Evolutionary conservation across 2,797 vertebrate genomes (phyloP).

Genomic region (Centroberyx gerrardi): DNA sequence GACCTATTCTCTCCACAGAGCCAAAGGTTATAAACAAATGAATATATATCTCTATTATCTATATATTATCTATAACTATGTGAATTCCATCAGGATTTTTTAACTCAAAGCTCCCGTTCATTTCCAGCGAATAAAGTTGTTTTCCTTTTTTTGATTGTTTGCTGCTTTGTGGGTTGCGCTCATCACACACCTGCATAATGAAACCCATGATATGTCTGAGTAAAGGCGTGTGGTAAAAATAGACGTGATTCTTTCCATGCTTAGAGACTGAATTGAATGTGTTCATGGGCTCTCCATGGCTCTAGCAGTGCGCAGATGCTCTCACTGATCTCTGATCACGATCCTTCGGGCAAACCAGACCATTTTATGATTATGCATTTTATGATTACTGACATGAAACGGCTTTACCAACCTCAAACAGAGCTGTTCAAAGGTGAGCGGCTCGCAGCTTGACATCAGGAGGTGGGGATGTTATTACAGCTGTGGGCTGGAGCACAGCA

Average conservation of each 20-base stretch:
- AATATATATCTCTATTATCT: not conserved
- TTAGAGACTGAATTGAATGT: not conserved
- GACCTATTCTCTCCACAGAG: not conserved
- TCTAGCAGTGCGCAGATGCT: not conserved
- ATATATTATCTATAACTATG: no score
- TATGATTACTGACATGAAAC: constrained; percentile 73
- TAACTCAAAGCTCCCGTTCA: no score
- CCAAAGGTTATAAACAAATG: not conserved
- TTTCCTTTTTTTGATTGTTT: no score
- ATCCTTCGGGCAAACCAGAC: constrained; percentile 20
- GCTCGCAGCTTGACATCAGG: constrained; percentile 64
- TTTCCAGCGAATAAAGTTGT: no score
- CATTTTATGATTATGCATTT: constrained; percentile 60
- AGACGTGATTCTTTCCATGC: not conserved
- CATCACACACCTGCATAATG: not conserved
- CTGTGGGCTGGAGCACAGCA: constrained; percentile 49
- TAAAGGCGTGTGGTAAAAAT: not conserved
- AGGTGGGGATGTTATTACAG: constrained; percentile 53
- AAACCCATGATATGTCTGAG: not conserved
- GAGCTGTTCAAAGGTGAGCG: constrained; percentile 70
- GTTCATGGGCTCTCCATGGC: not conserved
- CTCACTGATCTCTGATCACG: constrained; percentile 22
- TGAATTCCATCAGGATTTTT: no score
- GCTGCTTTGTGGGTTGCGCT: no score
- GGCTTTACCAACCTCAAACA: constrained; percentile 43